Evolutionary conservation across 2,888 invertebrate species (phyloP).

Genomic region (Diarsia mendica): DNA sequence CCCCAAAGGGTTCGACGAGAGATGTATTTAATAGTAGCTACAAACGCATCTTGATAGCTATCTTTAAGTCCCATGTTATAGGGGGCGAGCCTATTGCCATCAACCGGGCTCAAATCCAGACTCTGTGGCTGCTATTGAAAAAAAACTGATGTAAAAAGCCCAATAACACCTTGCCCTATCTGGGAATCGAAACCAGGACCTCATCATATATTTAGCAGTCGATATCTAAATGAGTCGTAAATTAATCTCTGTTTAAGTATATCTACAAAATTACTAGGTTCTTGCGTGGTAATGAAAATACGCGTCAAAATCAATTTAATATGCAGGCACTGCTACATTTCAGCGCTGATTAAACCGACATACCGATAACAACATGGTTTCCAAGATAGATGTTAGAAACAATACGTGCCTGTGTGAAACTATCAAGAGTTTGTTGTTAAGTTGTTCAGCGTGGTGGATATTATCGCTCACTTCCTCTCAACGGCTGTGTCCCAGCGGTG

Average conservation of each 20-base stretch:
- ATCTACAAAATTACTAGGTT: background rate
- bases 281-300: background rate
- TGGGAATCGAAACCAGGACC: background rate
- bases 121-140: background rate
- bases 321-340: background rate
- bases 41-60: too few species aligned
- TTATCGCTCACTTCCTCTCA: background rate
- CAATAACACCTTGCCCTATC: background rate
- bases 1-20: background rate
- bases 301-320: constrained; percentile 9
- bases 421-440: background rate
- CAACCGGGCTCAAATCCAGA: background rate
- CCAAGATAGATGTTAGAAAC: background rate
- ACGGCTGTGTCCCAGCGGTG: background rate
- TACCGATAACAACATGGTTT: background rate
- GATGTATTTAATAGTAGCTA: background rate
- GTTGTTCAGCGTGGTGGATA: background rate
- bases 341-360: constrained; percentile 1
- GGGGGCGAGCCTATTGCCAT: background rate
- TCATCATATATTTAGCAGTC: background rate
- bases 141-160: background rate
- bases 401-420: too few species aligned
- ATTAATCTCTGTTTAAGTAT: background rate
- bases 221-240: constrained; percentile 1
- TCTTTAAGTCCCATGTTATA: background rate